These are phyloP conservation scores for Drosophila bocqueti DNA, from an alignment of 1,140 invertebrate genomes.

Conservation along the genomic window DNA sequence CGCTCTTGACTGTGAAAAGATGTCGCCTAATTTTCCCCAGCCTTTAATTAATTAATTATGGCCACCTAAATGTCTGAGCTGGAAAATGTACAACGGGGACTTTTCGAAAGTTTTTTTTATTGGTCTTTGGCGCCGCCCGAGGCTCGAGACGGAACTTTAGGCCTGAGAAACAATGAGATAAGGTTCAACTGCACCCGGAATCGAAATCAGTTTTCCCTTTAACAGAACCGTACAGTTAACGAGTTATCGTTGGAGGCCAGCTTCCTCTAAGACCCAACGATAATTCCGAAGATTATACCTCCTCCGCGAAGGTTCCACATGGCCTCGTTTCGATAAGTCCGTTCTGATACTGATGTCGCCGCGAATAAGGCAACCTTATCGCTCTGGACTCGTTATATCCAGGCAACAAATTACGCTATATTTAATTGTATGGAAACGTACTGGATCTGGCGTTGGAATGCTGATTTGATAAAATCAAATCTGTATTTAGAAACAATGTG, in stretches of 20 bases:
- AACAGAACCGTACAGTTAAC: slow-evolving; percentile 23
- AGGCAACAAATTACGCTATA: slow-evolving; percentile 15
- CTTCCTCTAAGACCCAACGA: slow-evolving; percentile 58
- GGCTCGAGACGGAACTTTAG: slow-evolving; percentile 8
- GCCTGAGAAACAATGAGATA: slow-evolving; percentile 51
- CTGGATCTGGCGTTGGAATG: slow-evolving; percentile 9
- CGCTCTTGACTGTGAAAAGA: slow-evolving; percentile 70
- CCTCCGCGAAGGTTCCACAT: slow-evolving; percentile 35
- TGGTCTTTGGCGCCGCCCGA: slow-evolving; percentile 49
- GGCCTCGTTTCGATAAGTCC: slow-evolving; percentile 41
- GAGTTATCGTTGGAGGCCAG: slow-evolving; percentile 39
- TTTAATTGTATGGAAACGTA: slow-evolving; percentile 1
- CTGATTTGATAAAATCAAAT: background rate
- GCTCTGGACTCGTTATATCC: slow-evolving; percentile 15
- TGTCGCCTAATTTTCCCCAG: slow-evolving; percentile 75
- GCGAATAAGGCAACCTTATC: slow-evolving; percentile 67
- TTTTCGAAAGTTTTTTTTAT: slow-evolving; percentile 64
- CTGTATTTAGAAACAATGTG: background rate
- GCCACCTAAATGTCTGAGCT: slow-evolving; percentile 33
- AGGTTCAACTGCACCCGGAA: slow-evolving; percentile 35
- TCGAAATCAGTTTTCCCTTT: slow-evolving; percentile 28
- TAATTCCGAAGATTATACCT: slow-evolving; percentile 57
- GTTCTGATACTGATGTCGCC: slow-evolving; percentile 28
- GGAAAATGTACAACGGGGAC: slow-evolving; percentile 3
- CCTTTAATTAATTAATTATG: slow-evolving; percentile 78